Percentiles rank a stretch among this genome's conserved stretches.
These are phyloP conservation scores for Drosophila paranaensis DNA, from an alignment of 2,888 invertebrate species.

Conservation along the genomic window DNA sequence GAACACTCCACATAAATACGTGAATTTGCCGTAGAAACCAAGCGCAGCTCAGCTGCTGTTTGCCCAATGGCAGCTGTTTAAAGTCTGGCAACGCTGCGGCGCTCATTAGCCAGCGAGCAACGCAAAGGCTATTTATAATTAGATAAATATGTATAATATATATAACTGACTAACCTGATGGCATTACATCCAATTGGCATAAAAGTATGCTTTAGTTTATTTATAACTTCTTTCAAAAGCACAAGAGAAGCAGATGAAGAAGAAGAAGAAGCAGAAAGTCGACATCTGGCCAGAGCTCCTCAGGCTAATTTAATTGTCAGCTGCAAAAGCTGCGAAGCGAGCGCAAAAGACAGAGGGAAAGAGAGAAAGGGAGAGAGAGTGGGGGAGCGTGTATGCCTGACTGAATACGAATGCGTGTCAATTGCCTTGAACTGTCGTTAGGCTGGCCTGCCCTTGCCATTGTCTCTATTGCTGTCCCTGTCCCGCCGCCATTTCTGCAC, in stretches of 20 bases:
- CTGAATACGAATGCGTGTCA: conserved; percentile 16
- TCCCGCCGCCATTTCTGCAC: not conserved
- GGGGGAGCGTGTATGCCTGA: not conserved
- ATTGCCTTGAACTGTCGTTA: conserved; percentile 8
- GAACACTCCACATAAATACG: too few relatives aligned
- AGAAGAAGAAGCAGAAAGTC: not conserved
- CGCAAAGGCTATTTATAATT: not conserved
- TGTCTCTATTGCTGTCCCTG: not conserved
- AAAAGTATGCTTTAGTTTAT: conserved; percentile 30
- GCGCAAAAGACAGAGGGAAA: not conserved
- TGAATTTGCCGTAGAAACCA: too few relatives aligned
- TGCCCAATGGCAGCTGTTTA: not conserved
- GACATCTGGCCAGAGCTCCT: not conserved
- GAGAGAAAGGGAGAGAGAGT: not conserved
- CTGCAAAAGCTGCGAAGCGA: not conserved
- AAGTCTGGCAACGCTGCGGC: too few relatives aligned
- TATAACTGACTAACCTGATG: not conserved
- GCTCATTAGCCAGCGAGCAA: not conserved
- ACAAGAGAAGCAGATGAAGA: not conserved
- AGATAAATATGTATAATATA: too few relatives aligned
- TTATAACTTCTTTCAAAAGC: not conserved
- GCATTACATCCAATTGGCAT: not conserved
- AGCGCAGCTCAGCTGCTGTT: not conserved
- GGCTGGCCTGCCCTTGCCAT: not conserved
- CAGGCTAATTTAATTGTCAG: not conserved